These are phyloP conservation scores for Prionace glauca DNA, from an alignment of 2,797 vertebrate genomes.

Conservation along the genomic window DNA sequence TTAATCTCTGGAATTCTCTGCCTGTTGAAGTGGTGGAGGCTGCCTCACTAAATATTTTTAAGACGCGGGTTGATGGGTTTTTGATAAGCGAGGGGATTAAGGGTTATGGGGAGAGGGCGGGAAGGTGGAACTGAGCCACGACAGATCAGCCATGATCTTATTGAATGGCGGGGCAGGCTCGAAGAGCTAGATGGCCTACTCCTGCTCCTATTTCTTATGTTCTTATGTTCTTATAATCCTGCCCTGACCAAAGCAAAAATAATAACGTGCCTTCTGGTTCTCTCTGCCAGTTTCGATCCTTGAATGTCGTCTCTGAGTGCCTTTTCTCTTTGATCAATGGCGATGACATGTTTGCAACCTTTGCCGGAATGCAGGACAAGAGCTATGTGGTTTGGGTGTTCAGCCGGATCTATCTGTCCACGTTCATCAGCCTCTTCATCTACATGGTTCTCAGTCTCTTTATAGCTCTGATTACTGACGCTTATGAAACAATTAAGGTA, in stretches of 20 bases:
- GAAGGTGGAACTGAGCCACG: too few species aligned
- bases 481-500: conserved; percentile 93
- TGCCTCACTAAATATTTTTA: too few species aligned
- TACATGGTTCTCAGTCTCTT: conserved; percentile 97
- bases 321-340: conserved; percentile 93
- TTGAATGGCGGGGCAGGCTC: too few species aligned
- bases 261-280: not conserved
- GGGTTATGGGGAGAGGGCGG: too few species aligned
- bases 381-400: conserved; percentile 88
- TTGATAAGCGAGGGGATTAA: too few species aligned
- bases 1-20: too few species aligned
- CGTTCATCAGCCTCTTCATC: conserved; percentile 90
- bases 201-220: too few species aligned
- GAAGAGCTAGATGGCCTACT: too few species aligned
- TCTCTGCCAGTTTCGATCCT: conserved; percentile 64
- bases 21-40: too few species aligned
- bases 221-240: too few species aligned
- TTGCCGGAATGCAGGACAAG: conserved; percentile 76
- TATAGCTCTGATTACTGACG: conserved; percentile 89
- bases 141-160: too few species aligned
- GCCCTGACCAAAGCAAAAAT: conserved; percentile 26
- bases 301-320: conserved; percentile 80
- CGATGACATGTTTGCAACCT: conserved; percentile 88
- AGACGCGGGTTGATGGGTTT: too few species aligned
- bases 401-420: conserved; percentile 86